A percentile compares a stretch with the other conserved stretches of the same genome.
phyloP scores from a whole-genome alignment of 1,140 invertebrate genomes.

The Epicauta chinensis region DNA sequence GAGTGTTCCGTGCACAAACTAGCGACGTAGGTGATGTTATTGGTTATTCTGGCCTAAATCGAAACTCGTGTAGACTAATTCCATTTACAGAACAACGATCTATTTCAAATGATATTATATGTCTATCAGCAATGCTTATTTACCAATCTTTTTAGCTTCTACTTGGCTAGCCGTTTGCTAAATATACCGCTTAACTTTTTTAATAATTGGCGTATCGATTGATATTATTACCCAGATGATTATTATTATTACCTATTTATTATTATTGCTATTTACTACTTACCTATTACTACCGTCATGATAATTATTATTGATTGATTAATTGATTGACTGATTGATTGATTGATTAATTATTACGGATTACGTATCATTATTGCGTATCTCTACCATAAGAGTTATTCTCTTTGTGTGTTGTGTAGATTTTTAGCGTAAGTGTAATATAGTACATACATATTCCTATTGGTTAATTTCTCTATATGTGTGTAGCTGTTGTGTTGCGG shows the following conservation, averaged over 20 bases:
- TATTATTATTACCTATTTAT: slow-evolving; percentile 23
- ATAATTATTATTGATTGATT: slow-evolving; percentile 27
- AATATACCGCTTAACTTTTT: slow-evolving; percentile 27
- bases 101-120: slow-evolving; percentile 42
- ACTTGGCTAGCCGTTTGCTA: slow-evolving; percentile 39
- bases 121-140: slow-evolving; percentile 41
- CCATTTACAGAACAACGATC: slow-evolving; percentile 44
- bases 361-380: slow-evolving; percentile 24
- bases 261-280: background rate
- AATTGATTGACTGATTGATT: no score
- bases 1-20: slow-evolving; percentile 35
- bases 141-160: slow-evolving; percentile 40
- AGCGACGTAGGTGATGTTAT: slow-evolving; percentile 35
- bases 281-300: slow-evolving; percentile 14
- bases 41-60: slow-evolving; percentile 43
- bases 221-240: slow-evolving; percentile 25
- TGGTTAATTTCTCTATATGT: slow-evolving; percentile 43
- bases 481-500: slow-evolving; percentile 44
- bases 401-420: slow-evolving; percentile 46
- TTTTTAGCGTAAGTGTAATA: slow-evolving; percentile 43
- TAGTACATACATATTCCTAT: slow-evolving; percentile 43
- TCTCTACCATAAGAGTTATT: slow-evolving; percentile 39
- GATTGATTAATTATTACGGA: background rate
- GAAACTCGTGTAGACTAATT: slow-evolving; percentile 44
- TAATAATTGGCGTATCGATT: slow-evolving; percentile 18